A percentile compares a stretch with the other conserved stretches of the same genome.
These are phyloP conservation scores for Neolamprologus multifasciatus DNA, from an alignment of 2,797 vertebrate genomes.

Conservation along the genomic window DNA sequence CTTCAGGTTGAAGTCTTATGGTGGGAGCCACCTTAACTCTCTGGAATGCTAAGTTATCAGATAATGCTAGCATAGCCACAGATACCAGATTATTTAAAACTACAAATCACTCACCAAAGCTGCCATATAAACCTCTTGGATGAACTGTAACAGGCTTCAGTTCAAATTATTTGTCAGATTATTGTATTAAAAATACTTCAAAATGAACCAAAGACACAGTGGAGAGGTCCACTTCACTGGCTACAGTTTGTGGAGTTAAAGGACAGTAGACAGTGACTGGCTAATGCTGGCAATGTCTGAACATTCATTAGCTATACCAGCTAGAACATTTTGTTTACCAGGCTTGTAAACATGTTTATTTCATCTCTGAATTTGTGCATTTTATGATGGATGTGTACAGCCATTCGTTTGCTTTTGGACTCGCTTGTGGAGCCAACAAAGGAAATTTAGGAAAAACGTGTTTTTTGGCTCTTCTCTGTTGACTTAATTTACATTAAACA, in stretches of 20 bases:
- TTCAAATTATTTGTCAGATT: not conserved
- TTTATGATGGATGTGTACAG: not conserved
- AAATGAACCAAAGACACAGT: rapidly evolving
- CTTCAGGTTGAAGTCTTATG: not conserved
- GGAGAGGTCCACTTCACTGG: not conserved
- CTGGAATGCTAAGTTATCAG: not conserved
- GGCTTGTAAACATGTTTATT: not conserved
- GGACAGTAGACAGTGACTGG: not conserved
- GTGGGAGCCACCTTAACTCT: not conserved
- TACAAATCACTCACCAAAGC: not conserved
- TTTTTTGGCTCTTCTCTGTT: not conserved
- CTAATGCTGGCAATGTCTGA: not conserved
- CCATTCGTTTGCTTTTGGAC: not conserved
- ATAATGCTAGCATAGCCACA: not conserved
- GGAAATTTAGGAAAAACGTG: rapidly evolving
- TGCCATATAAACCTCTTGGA: not conserved
- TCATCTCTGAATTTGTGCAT: not conserved
- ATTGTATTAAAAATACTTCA: not conserved
- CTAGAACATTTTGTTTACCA: not conserved
- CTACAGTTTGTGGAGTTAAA: not conserved
- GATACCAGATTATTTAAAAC: not conserved
- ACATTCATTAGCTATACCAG: not conserved
- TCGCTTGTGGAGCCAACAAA: not conserved
- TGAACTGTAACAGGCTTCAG: not conserved
- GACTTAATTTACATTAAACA: not conserved